Evolutionary conservation across 2,113 vertebrate genomes (phyloP).

Genomic region (Toxostoma redivivum): DNA sequence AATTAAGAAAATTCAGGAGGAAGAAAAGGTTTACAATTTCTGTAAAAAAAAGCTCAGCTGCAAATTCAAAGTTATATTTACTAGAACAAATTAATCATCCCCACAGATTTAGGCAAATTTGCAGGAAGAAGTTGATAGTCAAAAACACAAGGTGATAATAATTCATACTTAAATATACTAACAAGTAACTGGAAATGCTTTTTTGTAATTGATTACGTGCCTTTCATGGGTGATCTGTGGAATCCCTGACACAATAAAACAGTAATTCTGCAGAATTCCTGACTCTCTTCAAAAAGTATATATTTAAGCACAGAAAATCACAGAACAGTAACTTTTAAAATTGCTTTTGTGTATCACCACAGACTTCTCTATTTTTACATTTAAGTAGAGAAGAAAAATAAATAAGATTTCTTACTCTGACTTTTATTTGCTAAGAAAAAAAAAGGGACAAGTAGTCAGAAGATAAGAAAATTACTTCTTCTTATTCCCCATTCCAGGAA

Average conservation of each 20-base stretch:
- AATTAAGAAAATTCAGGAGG: neutral
- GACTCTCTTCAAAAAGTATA: neutral
- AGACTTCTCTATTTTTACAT: neutral
- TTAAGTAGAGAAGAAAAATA: neutral
- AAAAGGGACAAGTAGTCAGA: neutral
- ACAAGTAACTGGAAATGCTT: neutral
- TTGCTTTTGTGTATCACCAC: neutral
- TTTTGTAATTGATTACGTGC: neutral
- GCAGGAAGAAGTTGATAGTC: neutral
- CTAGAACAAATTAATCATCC: neutral
- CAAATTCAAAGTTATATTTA: neutral
- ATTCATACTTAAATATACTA: neutral
- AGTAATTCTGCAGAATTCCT: neutral
- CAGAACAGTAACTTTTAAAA: neutral
- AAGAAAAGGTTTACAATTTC: neutral
- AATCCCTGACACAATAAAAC: neutral
- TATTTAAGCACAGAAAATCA: neutral
- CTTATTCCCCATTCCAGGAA: accelerated
- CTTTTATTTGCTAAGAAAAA: neutral
- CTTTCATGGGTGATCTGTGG: neutral
- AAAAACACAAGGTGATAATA: neutral
- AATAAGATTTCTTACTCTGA: neutral
- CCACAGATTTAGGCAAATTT: neutral
- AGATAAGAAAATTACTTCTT: neutral
- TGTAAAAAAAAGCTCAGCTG: neutral